A percentile compares a stretch with the other conserved stretches of the same genome.
phyloP scores from a whole-genome alignment of 2,113 vertebrate species.

The Typhlomys cinereus region DNA sequence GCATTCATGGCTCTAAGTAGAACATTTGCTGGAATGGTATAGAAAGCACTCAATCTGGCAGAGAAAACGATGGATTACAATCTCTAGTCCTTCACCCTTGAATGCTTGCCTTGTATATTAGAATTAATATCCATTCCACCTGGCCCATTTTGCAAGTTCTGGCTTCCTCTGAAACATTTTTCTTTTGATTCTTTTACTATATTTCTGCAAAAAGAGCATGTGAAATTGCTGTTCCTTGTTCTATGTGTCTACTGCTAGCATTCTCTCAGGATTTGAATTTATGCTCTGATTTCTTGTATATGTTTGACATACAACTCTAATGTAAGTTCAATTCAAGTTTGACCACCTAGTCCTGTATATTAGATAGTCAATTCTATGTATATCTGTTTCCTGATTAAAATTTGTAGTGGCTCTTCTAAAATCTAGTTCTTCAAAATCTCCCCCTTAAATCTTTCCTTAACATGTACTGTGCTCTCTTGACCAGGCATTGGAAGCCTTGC shows the following conservation, averaged over 20 bases:
- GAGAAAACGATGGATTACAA: slow-evolving; percentile 61
- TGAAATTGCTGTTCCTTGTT: slow-evolving; percentile 40
- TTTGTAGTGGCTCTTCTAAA: not conserved
- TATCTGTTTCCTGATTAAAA: slow-evolving; percentile 40
- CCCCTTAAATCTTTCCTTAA: not conserved
- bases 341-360: not conserved
- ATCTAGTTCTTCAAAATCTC: not conserved
- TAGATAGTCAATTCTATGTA: not conserved
- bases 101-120: slow-evolving; percentile 68
- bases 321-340: slow-evolving; percentile 42
- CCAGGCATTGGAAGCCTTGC: not conserved
- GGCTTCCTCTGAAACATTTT: slow-evolving; percentile 57
- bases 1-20: slow-evolving; percentile 64
- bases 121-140: slow-evolving; percentile 72
- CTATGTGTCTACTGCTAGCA: slow-evolving; percentile 41
- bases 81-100: slow-evolving; percentile 68
- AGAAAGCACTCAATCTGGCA: slow-evolving; percentile 60
- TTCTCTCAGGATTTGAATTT: slow-evolving; percentile 46
- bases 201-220: slow-evolving; percentile 56
- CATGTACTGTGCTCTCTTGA: not conserved
- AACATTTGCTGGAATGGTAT: slow-evolving; percentile 62
- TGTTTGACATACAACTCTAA: not conserved
- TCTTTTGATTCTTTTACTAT: slow-evolving; percentile 30
- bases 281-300: slow-evolving; percentile 26
- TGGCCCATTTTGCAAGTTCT: slow-evolving; percentile 49